Evolutionary conservation across 2,797 vertebrate genomes (phyloP), one percentile per base, ranked within the genome.

Genomic region (Botia kubotai): DNA sequence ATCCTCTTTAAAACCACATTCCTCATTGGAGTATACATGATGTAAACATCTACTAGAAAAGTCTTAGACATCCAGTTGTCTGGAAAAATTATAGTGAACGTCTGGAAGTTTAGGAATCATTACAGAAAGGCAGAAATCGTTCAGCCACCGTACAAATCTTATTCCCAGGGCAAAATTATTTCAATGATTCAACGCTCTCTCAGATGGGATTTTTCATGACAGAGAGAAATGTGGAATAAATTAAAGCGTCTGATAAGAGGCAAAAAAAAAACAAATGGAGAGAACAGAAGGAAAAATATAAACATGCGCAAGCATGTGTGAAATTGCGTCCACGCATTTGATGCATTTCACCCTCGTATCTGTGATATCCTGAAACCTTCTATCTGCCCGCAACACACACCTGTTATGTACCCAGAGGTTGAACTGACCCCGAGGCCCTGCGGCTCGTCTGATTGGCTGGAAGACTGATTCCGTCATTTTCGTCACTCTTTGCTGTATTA

Each of bases 401-500:
- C 29, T 68, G 36, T 53, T 33, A 68, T 68, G 63, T 43, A 21
- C 29, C 13, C 29, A 17, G 62, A 62, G 23, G 23, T 2, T 65
- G 7, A 65, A 36, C 17, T 66, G 33, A 66, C 33, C 63, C 33
- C 10, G 17, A 36, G 33, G 33, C 17, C 8, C 26, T 6, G 46
- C 4, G 26, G n/a, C 6, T 60, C 0, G 0, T 50, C 87, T 89
- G 85, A 85, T 88, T 88, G 85, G 72, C 83, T 65, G 84, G 71
- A 84, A 80, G 82, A 84, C 82, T 87, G 36, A 70, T 71, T 71
- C 87, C 86, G 17, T 71, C 52, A 87, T 88, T 87, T 84, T 81
- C 86, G 86, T 88, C 86, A 83, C 87, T 69, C 83, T 76, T 29
- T 43, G 58, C 63, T 63, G 55, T 29, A 78, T 71, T 65, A 72